A percentile compares a stretch with the other conserved stretches of the same genome.
Evolutionary conservation across 1,140 invertebrate species (phyloP).

Genomic region (Drosophila tropicalis): DNA sequence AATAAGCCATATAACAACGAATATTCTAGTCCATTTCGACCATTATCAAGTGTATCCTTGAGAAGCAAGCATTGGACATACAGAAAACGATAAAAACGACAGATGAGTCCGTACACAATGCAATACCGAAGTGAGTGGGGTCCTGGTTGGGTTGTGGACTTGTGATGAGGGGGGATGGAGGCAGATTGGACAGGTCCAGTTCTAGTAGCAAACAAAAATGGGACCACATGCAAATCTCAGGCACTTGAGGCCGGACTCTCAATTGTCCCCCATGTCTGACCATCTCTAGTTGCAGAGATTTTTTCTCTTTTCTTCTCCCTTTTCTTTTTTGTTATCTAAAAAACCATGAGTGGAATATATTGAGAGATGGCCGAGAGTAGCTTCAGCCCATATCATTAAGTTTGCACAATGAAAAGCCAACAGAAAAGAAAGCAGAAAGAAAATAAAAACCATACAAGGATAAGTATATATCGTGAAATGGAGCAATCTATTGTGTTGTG

Average conservation of each 20-base stretch:
- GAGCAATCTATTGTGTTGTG: slow-evolving; percentile 47
- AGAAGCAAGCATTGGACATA: slow-evolving; percentile 34
- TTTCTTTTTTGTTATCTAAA: slow-evolving; percentile 48
- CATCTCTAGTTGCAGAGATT: slow-evolving; percentile 24
- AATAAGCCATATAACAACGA: slow-evolving; percentile 56
- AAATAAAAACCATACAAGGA: slow-evolving; percentile 24
- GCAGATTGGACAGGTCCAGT: slow-evolving; percentile 17
- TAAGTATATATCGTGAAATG: slow-evolving; percentile 5
- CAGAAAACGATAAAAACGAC: slow-evolving; percentile 70
- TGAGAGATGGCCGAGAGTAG: slow-evolving; percentile 52
- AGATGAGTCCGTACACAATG: slow-evolving; percentile 47
- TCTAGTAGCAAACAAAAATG: slow-evolving; percentile 48
- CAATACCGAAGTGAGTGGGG: slow-evolving; percentile 12
- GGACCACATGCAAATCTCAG: slow-evolving; percentile 63
- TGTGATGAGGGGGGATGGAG: neutral
- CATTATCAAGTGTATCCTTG: slow-evolving; percentile 68
- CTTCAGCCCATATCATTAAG: slow-evolving; percentile 66
- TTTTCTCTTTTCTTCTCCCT: neutral
- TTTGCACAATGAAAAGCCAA: slow-evolving; percentile 50
- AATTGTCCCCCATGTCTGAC: slow-evolving; percentile 63
- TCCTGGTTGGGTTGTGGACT: neutral
- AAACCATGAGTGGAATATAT: slow-evolving; percentile 52
- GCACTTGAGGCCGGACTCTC: slow-evolving; percentile 58
- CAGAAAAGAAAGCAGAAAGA: slow-evolving; percentile 8
- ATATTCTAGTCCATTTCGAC: slow-evolving; percentile 57